Evolutionary conservation across 2,888 invertebrate species (phyloP).

Genomic region (Alentia gelatinosa): DNA sequence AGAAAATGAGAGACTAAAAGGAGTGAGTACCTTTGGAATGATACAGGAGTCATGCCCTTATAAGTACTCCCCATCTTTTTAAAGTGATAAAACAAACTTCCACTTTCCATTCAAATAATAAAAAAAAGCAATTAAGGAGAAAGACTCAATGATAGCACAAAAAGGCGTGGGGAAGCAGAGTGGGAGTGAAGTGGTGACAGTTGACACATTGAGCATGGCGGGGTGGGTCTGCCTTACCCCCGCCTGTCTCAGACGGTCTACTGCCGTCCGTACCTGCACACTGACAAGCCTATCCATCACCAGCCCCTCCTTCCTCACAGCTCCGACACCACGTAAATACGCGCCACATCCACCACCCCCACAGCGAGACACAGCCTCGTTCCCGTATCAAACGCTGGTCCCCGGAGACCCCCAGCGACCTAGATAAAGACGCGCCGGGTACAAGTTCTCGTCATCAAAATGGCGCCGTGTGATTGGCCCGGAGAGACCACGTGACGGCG

Average conservation of each 20-base stretch:
- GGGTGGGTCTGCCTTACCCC: neutral
- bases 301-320: neutral
- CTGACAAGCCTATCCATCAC: constrained; percentile 9
- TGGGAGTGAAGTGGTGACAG: neutral
- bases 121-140: too few species aligned
- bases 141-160: too few species aligned
- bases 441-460: neutral
- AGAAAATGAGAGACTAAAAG: too few species aligned
- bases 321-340: neutral
- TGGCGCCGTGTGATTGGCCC: too few species aligned
- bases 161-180: too few species aligned
- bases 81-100: too few species aligned
- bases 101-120: too few species aligned
- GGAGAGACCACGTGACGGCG: too few species aligned
- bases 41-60: too few species aligned
- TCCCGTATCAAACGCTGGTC: neutral
- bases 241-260: neutral
- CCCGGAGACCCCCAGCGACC: neutral
- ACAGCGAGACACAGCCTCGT: neutral
- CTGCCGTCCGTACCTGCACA: neutral
- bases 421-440: neutral
- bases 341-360: neutral
- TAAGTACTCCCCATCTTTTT: too few species aligned
- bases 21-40: too few species aligned
- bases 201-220: neutral